Conservation (phyloP, 2,888 invertebrate genomes). For the Drosophila subquinaria region DNA sequence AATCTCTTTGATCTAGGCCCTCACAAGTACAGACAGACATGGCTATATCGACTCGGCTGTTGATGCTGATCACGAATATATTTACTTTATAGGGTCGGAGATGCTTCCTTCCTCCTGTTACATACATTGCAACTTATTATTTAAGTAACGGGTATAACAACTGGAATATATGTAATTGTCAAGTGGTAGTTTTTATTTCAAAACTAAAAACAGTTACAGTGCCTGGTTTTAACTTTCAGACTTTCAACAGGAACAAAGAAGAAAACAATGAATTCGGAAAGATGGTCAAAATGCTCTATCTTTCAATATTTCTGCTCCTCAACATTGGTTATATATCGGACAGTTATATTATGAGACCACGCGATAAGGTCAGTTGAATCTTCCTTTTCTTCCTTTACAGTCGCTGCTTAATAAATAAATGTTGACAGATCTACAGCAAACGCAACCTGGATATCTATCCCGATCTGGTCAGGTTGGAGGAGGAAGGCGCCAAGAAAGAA, state of each 20-base stretch:
- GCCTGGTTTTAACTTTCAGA: conserved; percentile 4
- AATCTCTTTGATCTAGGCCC: too few relatives aligned
- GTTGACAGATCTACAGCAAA: conserved; percentile 37
- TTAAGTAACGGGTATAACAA: too few relatives aligned
- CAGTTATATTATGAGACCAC: conserved; percentile 25
- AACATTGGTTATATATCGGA: conserved; percentile 26
- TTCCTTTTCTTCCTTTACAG: accelerated
- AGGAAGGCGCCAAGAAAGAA: conserved; percentile 7
- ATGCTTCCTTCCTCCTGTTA: too few relatives aligned
- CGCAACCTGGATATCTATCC: conserved; percentile 22
- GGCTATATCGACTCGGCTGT: too few relatives aligned
- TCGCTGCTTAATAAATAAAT: neutral
- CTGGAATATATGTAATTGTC: too few relatives aligned
- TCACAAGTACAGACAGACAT: too few relatives aligned
- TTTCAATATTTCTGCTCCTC: conserved; percentile 43
- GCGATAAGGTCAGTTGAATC: conserved; percentile 33
- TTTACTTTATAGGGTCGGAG: too few relatives aligned
- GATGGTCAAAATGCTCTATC: conserved; percentile 41
- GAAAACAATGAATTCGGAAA: conserved; percentile 28
- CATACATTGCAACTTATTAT: too few relatives aligned
- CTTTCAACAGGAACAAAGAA: neutral
- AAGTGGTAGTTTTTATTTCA: too few relatives aligned
- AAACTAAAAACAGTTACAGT: neutral
- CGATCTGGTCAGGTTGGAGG: conserved; percentile 22
- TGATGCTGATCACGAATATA: too few relatives aligned